A percentile compares a stretch with the other conserved stretches of the same genome.
These are phyloP conservation scores for Notocelia uddmanniana DNA, from an alignment of 2,888 invertebrate species.

Conservation along the genomic window DNA sequence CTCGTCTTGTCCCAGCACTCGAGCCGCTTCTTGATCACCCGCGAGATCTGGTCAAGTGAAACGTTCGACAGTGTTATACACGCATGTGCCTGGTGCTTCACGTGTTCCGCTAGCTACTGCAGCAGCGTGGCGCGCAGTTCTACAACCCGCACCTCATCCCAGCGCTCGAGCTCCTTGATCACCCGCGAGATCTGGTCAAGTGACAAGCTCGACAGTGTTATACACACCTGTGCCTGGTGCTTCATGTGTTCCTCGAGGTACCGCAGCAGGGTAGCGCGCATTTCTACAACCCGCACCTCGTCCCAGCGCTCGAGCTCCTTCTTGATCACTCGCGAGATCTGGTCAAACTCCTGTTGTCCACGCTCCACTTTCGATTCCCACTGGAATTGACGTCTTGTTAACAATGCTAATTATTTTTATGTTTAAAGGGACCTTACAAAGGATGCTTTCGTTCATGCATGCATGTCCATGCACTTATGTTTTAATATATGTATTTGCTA, in stretches of 20 bases:
- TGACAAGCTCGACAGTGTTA: background rate
- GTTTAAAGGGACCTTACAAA: too few relatives aligned
- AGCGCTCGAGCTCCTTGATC: slow-evolving; percentile 92
- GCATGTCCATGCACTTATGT: too few relatives aligned
- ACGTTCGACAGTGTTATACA: slow-evolving; percentile 69
- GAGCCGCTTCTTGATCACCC: slow-evolving; percentile 1
- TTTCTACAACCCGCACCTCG: slow-evolving; percentile 93
- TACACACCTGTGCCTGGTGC: slow-evolving; percentile 95
- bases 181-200: slow-evolving; percentile 13
- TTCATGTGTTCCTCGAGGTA: slow-evolving; percentile 97
- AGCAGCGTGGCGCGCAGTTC: slow-evolving; percentile 97
- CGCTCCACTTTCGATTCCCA: slow-evolving; percentile 99
- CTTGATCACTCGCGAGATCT: slow-evolving; percentile 97
- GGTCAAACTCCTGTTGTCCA: slow-evolving; percentile 98
- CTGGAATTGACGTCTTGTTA: slow-evolving; percentile 68
- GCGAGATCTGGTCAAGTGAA: background rate
- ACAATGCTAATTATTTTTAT: too few relatives aligned
- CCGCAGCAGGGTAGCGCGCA: slow-evolving; percentile 94
- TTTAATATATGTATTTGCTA: too few relatives aligned
- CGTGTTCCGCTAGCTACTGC: slow-evolving; percentile 96
- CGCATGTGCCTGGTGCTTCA: slow-evolving; percentile 97
- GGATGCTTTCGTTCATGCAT: too few relatives aligned
- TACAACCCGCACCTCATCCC: slow-evolving; percentile 94
- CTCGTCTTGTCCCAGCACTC: too few relatives aligned
- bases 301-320: slow-evolving; percentile 98